Evolutionary conservation across 1,140 invertebrate species (phyloP).

Genomic region (Caenorhabditis remanei): DNA sequence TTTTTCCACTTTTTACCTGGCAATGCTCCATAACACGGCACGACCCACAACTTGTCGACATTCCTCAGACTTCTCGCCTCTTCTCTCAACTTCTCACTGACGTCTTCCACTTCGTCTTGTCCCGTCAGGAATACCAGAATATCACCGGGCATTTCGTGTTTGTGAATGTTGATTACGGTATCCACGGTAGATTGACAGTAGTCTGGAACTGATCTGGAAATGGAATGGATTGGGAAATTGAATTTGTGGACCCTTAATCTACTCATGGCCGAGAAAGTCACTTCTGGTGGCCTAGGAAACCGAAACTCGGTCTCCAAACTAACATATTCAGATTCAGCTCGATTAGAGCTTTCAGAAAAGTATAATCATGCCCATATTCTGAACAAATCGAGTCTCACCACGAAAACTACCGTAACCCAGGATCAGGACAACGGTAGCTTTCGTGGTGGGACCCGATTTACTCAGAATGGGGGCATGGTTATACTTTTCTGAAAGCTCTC

Average conservation of each 20-base stretch:
- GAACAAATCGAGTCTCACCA: too few relatives aligned
- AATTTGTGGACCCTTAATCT: too few relatives aligned
- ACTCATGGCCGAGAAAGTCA: not conserved
- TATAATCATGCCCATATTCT: too few relatives aligned
- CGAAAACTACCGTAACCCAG: too few relatives aligned
- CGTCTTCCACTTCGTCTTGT: slow-evolving; percentile 88
- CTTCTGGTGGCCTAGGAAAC: too few relatives aligned
- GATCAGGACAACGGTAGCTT: too few relatives aligned
- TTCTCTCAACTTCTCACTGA: slow-evolving; percentile 55
- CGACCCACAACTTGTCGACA: slow-evolving; percentile 83
- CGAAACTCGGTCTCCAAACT: too few relatives aligned
- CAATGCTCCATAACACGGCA: slow-evolving; percentile 93
- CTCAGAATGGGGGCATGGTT: too few relatives aligned
- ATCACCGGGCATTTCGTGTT: slow-evolving; percentile 86
- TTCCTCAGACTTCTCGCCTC: slow-evolving; percentile 18
- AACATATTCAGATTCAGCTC: too few relatives aligned
- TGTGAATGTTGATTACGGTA: slow-evolving; percentile 90
- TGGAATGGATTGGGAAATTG: slow-evolving; percentile 60
- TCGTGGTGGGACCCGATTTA: too few relatives aligned
- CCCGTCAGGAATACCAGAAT: slow-evolving; percentile 94
- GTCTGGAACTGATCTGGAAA: slow-evolving; percentile 83
- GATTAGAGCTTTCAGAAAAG: too few relatives aligned
- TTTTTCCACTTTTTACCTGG: slow-evolving; percentile 77
- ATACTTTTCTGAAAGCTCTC: too few relatives aligned
- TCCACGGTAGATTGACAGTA: slow-evolving; percentile 90